Evolutionary conservation across 2,113 vertebrate species (phyloP), one percentile per base, ranked within the genome.

Genomic region (Gallinago jamesoni): DNA sequence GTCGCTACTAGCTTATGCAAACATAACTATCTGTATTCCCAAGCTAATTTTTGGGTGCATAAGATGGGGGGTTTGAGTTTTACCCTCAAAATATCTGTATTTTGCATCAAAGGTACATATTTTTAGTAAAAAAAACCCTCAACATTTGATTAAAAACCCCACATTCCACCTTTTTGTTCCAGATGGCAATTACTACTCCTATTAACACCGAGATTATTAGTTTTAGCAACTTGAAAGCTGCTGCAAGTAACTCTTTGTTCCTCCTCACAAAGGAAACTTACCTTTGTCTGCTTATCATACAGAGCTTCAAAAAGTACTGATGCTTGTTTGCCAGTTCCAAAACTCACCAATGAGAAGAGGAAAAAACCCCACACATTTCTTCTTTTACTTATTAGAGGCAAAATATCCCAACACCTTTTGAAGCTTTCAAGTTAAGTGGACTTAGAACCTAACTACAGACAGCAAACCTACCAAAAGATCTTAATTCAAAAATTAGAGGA

Each of bases 221-320:
- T 27, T 90, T 43, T 35, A 90, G 63, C 23, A 62, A 67, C 67
- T 14, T 62, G 74, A 88, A 90, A 90, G 60, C 76, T 89, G 39
- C 20, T 86, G 84, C 39, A 84, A 84, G 52, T 35, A 90, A 92
- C 30, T 84, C 59, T 79, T 45, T 92, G 52, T 56, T 94, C 43
- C 56, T 48, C 41, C 41, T 87, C 72, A 86, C 12, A 78, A 86
- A 95, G 81, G n/a, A 78, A 88, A 87, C 33, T 55, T 96, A 92
- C 66, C 66, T 93, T 76, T 78, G 47, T 56, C 90, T 92, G 31
- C 85, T 88, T 78, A 81, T 90, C 14, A 12, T 27, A 78, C 2
- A 1, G n/a, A 90, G 39, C 31, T 81, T 87, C 60, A 96, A 84
- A 93, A 92, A 92, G 39, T 33, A 80, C 24, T 75, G 24, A 2